Base-by-base conservation (phyloP, 2,888 invertebrate genomes). In the Caenorhabditis afra region DNA sequence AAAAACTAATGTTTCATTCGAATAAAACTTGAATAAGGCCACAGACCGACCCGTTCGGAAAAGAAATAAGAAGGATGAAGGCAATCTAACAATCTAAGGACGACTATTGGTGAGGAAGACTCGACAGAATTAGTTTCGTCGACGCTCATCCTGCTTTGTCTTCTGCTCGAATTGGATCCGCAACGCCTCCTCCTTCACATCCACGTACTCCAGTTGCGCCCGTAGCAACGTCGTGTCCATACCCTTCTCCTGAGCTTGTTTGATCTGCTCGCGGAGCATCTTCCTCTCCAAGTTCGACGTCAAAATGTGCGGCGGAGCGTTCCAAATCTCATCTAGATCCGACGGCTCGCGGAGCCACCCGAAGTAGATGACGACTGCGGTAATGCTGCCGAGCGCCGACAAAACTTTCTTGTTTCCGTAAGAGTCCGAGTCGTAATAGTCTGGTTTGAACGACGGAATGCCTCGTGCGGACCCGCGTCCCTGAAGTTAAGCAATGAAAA, bases 101-200 rank as follows among this genome's bases (percentile, higher is more conserved):
- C 7, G 3, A 22, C 53, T 61, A 71, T n/a, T n/a, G n/a, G n/a
- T 16, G 8, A 8, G 45, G 49, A 49, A 10, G 14, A 49, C 29
- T 12, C n/a, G 7, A 57, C 18, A 7, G 22, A n/a, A 35, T 45
- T 16, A 16, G 29, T 74, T 67, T 47, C 55, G 70, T 55, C 55
- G 47, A 8, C 64, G 57, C 14, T 61, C 65, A 10, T 64, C 55
- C 37, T 68, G 50, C 41, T 44, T 39, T n/a, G 44, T 65, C 44
- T 77, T 76, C 52, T 87, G 81, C 58, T 85, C 81, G 73, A 87
- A 87, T 52, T 87, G 85, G 39, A 86, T 66, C 66, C 84, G 68
- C 47, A 87, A 58, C 14, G 88, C 88, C 29, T 83, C 87, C 74
- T 87, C 87, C 59, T 87, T 87, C 47, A 88, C 88, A 64, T 87